Evolutionary conservation across 2,888 invertebrate genomes (phyloP).

Genomic region (Platerodrilus igneus): DNA sequence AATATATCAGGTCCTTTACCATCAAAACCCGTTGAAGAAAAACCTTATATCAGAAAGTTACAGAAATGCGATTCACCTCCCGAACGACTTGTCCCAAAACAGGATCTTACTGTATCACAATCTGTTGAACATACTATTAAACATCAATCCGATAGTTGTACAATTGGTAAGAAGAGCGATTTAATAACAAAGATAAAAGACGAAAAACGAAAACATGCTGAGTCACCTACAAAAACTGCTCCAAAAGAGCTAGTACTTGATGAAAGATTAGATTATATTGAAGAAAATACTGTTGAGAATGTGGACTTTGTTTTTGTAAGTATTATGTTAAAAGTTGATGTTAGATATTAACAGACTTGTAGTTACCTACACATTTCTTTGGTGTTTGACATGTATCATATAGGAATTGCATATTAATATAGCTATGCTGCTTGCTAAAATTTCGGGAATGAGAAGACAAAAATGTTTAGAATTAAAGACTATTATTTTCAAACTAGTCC

Average conservation of each 20-base stretch:
- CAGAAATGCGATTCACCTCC: slow-evolving; percentile 24
- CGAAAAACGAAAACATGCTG: slow-evolving; percentile 30
- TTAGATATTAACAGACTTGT: no score
- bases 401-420: no score
- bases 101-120: neutral
- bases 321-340: no score
- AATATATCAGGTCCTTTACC: slow-evolving; percentile 61
- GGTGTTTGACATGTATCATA: no score
- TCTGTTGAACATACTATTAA: neutral
- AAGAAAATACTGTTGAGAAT: slow-evolving; percentile 22
- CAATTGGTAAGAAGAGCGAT: no score
- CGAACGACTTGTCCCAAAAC: slow-evolving; percentile 16
- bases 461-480: no score
- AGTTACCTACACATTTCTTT: no score
- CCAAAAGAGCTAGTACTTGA: slow-evolving; percentile 1
- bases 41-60: slow-evolving; percentile 39
- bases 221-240: slow-evolving; percentile 18
- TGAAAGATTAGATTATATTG: slow-evolving; percentile 24
- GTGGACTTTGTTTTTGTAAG: slow-evolving; percentile 48
- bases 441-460: no score
- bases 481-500: no score
- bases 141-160: neutral
- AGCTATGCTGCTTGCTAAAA: no score
- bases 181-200: slow-evolving; percentile 26
- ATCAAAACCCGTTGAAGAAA: slow-evolving; percentile 44